These are phyloP conservation scores for Xestia c-nigrum DNA, from an alignment of 2,888 invertebrate species.

Conservation along the genomic window DNA sequence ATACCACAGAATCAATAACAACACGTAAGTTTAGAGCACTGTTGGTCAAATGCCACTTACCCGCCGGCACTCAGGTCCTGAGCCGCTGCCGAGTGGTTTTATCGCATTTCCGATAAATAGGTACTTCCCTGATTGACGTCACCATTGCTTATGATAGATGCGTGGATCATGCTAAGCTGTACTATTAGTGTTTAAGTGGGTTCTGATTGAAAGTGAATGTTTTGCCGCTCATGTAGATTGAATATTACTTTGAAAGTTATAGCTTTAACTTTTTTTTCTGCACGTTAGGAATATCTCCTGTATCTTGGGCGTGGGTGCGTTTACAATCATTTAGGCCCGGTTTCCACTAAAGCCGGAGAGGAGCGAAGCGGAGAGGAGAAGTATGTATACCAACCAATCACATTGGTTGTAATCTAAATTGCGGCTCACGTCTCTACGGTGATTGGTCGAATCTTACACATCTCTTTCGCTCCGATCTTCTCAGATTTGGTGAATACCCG, in stretches of 20 bases:
- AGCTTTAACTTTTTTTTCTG: neutral
- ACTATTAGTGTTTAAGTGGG: neutral
- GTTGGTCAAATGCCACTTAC: conserved; percentile 49
- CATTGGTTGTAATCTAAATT: no score
- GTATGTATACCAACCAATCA: no score
- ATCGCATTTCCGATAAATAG: conserved; percentile 51
- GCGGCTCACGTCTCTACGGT: no score
- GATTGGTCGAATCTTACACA: no score
- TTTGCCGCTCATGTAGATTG: neutral
- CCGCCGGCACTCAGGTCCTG: conserved; percentile 38
- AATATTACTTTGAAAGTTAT: neutral
- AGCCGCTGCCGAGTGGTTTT: conserved; percentile 43
- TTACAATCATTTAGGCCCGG: neutral
- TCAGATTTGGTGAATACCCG: no score
- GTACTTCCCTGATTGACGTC: conserved; percentile 54
- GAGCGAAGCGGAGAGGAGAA: no score
- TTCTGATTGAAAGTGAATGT: neutral
- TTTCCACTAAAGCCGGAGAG: no score
- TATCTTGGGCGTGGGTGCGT: neutral
- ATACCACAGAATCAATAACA: conserved; percentile 17
- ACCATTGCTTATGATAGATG: conserved; percentile 27
- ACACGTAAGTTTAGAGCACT: neutral
- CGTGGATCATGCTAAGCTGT: conserved; percentile 5
- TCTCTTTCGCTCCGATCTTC: no score
- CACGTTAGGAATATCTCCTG: neutral